Evolutionary conservation across 2,888 invertebrate genomes (phyloP).

Genomic region (Eueremaeus valkanovi): DNA sequence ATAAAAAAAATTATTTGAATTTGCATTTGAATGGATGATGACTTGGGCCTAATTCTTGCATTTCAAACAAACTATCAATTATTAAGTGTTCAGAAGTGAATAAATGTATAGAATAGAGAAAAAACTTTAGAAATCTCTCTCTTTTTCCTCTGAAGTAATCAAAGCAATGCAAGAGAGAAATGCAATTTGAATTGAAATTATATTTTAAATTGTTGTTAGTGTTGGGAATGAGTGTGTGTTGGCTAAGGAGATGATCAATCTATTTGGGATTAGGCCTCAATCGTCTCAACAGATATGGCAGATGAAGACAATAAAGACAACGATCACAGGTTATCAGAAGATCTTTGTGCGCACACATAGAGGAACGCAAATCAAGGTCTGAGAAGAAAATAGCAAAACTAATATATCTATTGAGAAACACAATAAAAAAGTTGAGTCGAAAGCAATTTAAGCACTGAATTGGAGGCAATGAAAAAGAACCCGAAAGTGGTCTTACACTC

Average conservation of each 20-base stretch:
- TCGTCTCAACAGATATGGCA: background rate
- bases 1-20: no score
- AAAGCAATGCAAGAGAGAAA: no score
- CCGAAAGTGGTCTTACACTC: background rate
- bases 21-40: no score
- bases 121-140: no score
- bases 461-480: background rate
- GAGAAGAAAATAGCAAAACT: conserved; percentile 1
- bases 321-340: background rate
- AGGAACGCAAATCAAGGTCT: background rate
- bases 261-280: background rate
- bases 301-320: background rate
- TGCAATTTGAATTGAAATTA: no score
- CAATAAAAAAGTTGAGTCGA: conserved; percentile 1
- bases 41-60: no score
- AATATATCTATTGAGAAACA: conserved; percentile 1
- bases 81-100: no score
- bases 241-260: background rate
- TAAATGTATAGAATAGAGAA: no score
- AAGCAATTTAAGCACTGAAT: background rate
- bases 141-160: no score
- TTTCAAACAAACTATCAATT: no score
- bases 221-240: no score
- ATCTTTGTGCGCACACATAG: background rate
- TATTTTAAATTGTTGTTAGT: no score